These are phyloP conservation scores for Venusia cambrica DNA, from an alignment of 2,888 invertebrate species.

Conservation along the genomic window DNA sequence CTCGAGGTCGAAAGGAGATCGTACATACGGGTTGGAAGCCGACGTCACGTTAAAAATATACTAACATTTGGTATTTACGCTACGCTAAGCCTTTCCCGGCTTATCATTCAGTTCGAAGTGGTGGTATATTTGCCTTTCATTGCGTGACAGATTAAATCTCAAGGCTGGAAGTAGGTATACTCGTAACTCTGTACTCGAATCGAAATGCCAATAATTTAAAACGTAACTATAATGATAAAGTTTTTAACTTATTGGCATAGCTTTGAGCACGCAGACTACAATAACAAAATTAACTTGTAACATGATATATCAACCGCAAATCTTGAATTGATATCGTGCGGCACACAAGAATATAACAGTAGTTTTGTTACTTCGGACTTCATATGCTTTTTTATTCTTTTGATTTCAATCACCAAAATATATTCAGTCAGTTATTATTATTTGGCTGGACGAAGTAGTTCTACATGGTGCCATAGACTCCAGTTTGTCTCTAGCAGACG, in stretches of 20 bases:
- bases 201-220: too few species aligned
- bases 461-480: too few species aligned
- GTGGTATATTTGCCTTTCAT: constrained; percentile 10
- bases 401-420: background rate
- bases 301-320: constrained; percentile 42
- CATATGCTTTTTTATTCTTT: constrained; percentile 7
- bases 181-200: too few species aligned
- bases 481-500: too few species aligned
- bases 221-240: too few species aligned
- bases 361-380: too few species aligned
- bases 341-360: constrained; percentile 7
- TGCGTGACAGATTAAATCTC: constrained; percentile 14
- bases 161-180: constrained; percentile 10
- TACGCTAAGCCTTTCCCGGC: background rate
- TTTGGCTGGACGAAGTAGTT: too few species aligned
- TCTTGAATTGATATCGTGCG: constrained; percentile 16
- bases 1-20: too few species aligned
- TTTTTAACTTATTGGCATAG: too few species aligned
- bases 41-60: too few species aligned
- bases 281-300: constrained; percentile 40
- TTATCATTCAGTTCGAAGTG: constrained; percentile 5
- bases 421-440: too few species aligned
- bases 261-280: constrained; percentile 34
- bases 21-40: too few species aligned
- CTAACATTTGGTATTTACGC: background rate